A percentile compares a stretch with the other conserved stretches of the same genome.
phyloP scores from a whole-genome alignment of 2,888 invertebrate genomes.

The Diplolepis rosae region DNA sequence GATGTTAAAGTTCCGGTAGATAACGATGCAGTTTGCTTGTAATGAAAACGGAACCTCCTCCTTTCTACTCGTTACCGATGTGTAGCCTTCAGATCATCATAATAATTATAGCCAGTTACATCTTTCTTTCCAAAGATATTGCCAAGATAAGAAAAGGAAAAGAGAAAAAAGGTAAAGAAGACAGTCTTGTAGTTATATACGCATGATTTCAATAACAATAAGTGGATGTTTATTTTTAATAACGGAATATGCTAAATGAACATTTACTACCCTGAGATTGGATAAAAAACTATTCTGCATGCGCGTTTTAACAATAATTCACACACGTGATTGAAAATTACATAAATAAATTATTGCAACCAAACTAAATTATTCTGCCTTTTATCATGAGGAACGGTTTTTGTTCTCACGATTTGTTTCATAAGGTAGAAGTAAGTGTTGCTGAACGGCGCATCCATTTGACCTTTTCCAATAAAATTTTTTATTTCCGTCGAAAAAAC shows the following conservation, averaged over 20 bases:
- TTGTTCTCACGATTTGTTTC: constrained; percentile 12
- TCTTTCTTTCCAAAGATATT: background rate
- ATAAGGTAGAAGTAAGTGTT: too few species aligned
- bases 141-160: background rate
- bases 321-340: too few species aligned
- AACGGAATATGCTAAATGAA: background rate
- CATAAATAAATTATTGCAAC: background rate
- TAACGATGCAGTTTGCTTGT: background rate
- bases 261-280: background rate
- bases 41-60: constrained; percentile 1
- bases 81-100: background rate
- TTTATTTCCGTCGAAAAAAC: background rate
- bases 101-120: constrained; percentile 18
- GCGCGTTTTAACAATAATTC: too few species aligned
- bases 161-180: background rate
- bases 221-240: constrained; percentile 3
- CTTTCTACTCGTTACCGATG: constrained; percentile 19
- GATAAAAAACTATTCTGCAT: background rate
- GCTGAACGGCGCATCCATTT: constrained; percentile 1
- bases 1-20: constrained; percentile 2
- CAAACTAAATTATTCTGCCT: background rate
- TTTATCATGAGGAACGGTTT: background rate
- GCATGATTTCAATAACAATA: background rate
- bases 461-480: background rate
- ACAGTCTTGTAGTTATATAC: background rate